phyloP scores from a whole-genome alignment of 2,113 vertebrate species.

The Corythaixoides concolor region DNA sequence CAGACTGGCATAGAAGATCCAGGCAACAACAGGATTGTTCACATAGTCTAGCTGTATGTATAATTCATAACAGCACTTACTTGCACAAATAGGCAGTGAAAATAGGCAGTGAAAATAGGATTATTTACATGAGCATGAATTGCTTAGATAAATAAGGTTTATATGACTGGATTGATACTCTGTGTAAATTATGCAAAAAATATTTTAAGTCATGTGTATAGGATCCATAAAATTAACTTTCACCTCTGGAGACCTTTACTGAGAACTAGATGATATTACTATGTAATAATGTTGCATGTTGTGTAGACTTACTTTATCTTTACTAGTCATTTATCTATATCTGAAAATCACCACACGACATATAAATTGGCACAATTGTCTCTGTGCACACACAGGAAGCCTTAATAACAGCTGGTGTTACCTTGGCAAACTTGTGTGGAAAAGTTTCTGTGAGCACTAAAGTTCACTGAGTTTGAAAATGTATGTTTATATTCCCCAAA shows the following conservation, averaged over 20 bases:
- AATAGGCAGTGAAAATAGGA: too few relatives aligned
- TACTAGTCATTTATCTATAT: not conserved
- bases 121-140: not conserved
- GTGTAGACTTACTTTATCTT: not conserved
- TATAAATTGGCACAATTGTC: not conserved
- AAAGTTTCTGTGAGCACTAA: conserved; percentile 12
- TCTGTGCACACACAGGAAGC: not conserved
- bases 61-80: not conserved
- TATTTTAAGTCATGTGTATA: not conserved
- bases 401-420: conserved; percentile 6
- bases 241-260: not conserved
- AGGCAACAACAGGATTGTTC: not conserved
- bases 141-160: not conserved
- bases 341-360: not conserved
- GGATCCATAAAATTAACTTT: not conserved
- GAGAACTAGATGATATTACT: not conserved
- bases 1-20: not conserved
- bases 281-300: not conserved
- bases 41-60: not conserved
- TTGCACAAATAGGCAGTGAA: too few relatives aligned
- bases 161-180: not conserved
- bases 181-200: not conserved
- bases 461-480: conserved; percentile 34
- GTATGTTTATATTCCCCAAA: conserved; percentile 28
- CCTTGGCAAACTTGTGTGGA: not conserved